Evolutionary conservation across 2,797 vertebrate genomes (phyloP).

Genomic region (Diceros bicornis): DNA sequence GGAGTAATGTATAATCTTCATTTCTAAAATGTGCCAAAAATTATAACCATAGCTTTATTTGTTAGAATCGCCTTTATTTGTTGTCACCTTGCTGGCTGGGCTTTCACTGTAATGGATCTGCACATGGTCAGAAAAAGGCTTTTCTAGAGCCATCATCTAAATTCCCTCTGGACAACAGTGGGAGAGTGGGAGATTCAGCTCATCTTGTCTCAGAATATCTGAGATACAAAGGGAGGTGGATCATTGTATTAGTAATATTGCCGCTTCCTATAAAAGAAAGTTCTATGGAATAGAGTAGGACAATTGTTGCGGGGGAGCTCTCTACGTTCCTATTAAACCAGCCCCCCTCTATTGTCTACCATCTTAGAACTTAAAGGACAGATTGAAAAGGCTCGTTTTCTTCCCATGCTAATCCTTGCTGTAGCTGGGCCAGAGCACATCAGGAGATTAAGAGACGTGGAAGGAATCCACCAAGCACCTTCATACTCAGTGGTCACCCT

Average conservation of each 20-base stretch:
- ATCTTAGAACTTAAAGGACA: neutral
- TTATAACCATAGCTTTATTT: too few species aligned
- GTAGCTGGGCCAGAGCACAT: neutral
- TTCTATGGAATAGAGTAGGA: neutral
- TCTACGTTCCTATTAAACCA: neutral
- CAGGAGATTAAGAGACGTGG: neutral
- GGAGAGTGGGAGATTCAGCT: neutral
- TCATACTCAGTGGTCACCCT: neutral
- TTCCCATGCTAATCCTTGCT: neutral
- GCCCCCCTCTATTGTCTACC: neutral
- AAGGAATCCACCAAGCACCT: neutral
- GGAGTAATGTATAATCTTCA: neutral
- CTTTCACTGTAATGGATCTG: neutral
- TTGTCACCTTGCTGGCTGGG: neutral
- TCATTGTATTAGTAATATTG: neutral
- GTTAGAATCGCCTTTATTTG: neutral
- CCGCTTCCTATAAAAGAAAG: neutral
- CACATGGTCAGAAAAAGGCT: neutral
- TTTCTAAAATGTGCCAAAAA: neutral
- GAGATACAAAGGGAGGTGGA: neutral
- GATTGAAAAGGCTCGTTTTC: neutral
- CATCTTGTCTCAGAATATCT: neutral
- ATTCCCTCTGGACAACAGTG: neutral
- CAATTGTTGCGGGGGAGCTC: too few species aligned
- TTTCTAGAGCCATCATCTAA: neutral